Evolutionary conservation across 2,113 vertebrate genomes (phyloP).

Genomic region (Oryzias curvinotus): DNA sequence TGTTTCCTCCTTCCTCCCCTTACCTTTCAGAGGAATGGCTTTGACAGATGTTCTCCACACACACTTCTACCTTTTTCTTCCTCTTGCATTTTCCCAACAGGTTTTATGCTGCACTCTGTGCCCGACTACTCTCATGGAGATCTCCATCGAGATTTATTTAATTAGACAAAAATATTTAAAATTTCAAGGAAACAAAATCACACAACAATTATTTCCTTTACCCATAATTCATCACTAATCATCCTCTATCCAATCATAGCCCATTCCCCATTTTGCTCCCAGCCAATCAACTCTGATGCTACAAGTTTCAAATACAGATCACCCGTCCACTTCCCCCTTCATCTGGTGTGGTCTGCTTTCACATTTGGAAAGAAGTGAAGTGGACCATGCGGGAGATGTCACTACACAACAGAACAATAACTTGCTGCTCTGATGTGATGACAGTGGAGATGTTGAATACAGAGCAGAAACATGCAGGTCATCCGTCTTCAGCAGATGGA

Average conservation of each 20-base stretch:
- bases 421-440: slow-evolving; percentile 2
- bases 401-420: no score
- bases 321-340: neutral
- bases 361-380: slow-evolving; percentile 1
- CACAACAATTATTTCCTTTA: no score
- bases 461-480: neutral
- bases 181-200: no score
- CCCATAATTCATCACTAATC: no score
- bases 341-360: slow-evolving; percentile 6
- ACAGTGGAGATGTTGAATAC: neutral
- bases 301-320: no score
- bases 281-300: no score
- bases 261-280: no score
- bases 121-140: slow-evolving; percentile 30
- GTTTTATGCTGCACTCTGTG: slow-evolving; percentile 29
- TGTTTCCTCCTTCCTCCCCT: slow-evolving; percentile 71
- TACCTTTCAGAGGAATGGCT: slow-evolving; percentile 72
- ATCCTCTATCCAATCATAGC: no score
- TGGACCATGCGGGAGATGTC: no score
- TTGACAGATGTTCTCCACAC: slow-evolving; percentile 74
- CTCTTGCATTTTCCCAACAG: slow-evolving; percentile 45
- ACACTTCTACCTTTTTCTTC: slow-evolving; percentile 20
- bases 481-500: slow-evolving; percentile 1
- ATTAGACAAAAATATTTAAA: no score
- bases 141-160: slow-evolving; percentile 52